phyloP scores from a whole-genome alignment of 2,113 vertebrate species.

The Ceyx cyanopectus region DNA sequence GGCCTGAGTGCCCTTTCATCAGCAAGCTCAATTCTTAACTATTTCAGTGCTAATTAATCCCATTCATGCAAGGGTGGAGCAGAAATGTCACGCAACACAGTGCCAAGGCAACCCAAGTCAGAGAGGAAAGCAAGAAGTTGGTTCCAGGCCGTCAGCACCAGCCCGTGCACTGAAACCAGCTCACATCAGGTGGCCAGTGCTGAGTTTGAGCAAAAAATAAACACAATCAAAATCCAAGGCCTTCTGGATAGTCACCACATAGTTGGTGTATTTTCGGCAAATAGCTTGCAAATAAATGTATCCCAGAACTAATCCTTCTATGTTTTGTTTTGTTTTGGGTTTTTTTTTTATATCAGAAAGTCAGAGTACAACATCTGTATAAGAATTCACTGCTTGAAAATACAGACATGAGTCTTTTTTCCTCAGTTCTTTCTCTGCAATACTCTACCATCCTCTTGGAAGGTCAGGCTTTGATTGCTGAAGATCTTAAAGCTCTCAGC shows the following conservation, averaged over 20 bases:
- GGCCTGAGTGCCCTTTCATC: background rate
- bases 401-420: background rate
- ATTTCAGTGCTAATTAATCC: constrained; percentile 5
- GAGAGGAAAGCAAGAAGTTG: background rate
- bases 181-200: background rate
- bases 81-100: background rate
- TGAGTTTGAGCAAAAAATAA: background rate
- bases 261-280: background rate
- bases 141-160: fast-evolving
- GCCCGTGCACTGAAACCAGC: background rate
- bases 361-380: background rate
- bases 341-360: background rate
- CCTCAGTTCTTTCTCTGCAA: background rate
- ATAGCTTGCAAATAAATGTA: background rate
- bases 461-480: background rate
- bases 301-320: background rate
- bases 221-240: background rate
- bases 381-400: background rate
- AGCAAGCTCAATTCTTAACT: background rate
- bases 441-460: background rate
- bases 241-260: background rate
- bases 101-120: background rate
- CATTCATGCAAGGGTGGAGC: fast-evolving
- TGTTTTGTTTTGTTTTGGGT: background rate
- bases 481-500: background rate